Evolutionary conservation across 2,113 vertebrate genomes (phyloP).

Genomic region (Mirounga angustirostris): DNA sequence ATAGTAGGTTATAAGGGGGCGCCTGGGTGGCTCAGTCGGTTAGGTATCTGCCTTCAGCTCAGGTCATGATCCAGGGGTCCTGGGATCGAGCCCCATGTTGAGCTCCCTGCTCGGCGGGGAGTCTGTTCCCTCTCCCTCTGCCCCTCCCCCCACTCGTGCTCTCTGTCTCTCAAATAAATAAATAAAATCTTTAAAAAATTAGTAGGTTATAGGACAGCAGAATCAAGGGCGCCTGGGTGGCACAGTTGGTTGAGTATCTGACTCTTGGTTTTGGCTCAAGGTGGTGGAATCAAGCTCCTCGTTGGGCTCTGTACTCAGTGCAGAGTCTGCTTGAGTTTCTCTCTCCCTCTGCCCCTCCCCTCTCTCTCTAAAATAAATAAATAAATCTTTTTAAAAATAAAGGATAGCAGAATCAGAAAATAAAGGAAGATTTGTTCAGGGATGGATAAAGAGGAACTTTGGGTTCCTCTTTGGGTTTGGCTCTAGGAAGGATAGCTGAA

Average conservation of each 20-base stretch:
- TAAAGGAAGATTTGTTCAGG: neutral
- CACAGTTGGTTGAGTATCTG: no score
- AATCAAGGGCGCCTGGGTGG: no score
- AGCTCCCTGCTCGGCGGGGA: neutral
- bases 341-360: no score
- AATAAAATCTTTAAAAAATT: neutral
- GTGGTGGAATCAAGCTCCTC: no score
- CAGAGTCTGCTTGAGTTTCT: no score
- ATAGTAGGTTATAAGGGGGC: neutral
- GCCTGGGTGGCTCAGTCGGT: neutral
- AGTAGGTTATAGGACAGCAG: no score
- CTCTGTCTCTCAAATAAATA: neutral
- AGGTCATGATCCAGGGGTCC: neutral
- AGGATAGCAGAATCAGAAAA: neutral
- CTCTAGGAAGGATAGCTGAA: neutral
- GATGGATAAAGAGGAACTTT: neutral
- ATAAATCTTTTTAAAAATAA: neutral
- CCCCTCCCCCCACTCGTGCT: no score
- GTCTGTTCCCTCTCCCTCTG: neutral
- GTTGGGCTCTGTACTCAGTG: no score
- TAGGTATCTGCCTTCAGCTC: neutral
- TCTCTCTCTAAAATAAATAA: neutral
- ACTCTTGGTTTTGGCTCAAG: no score
- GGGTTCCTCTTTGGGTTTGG: neutral
- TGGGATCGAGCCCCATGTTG: neutral